Conservation (phyloP, 1,140 invertebrate species). For the Plutomurus gul region DNA sequence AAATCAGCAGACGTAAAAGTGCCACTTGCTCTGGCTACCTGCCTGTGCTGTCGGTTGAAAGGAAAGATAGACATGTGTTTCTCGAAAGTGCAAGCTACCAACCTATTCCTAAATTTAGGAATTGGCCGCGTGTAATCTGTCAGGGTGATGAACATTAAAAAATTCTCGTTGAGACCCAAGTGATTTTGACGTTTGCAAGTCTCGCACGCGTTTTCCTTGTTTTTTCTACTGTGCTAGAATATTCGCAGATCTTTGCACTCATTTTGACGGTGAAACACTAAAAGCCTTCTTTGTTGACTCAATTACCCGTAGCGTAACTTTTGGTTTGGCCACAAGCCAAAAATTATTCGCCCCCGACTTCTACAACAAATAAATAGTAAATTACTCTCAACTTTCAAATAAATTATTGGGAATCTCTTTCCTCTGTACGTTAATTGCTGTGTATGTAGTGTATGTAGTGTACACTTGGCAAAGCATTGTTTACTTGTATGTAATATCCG, state of each 20-base stretch:
- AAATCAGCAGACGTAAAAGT: not conserved
- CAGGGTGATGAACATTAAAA: slow-evolving; percentile 19
- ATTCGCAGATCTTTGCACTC: not conserved
- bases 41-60: not conserved
- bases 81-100: not conserved
- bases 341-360: not conserved
- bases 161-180: not conserved
- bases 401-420: not conserved
- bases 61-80: slow-evolving; percentile 2
- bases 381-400: not conserved
- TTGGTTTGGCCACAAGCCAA: not conserved
- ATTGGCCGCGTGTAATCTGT: slow-evolving; percentile 14
- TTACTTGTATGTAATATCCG: too few relatives aligned
- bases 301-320: slow-evolving; percentile 1
- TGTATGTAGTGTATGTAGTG: too few relatives aligned
- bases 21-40: not conserved
- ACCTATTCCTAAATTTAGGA: slow-evolving; percentile 31
- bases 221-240: not conserved
- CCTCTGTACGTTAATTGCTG: not conserved
- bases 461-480: too few relatives aligned
- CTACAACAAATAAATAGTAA: slow-evolving; percentile 20
- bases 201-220: not conserved
- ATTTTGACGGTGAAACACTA: not conserved
- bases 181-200: slow-evolving; percentile 5
- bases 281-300: slow-evolving; percentile 6